Base-by-base conservation (phyloP, 2,888 invertebrate genomes). In the Synergus umbraculus region DNA sequence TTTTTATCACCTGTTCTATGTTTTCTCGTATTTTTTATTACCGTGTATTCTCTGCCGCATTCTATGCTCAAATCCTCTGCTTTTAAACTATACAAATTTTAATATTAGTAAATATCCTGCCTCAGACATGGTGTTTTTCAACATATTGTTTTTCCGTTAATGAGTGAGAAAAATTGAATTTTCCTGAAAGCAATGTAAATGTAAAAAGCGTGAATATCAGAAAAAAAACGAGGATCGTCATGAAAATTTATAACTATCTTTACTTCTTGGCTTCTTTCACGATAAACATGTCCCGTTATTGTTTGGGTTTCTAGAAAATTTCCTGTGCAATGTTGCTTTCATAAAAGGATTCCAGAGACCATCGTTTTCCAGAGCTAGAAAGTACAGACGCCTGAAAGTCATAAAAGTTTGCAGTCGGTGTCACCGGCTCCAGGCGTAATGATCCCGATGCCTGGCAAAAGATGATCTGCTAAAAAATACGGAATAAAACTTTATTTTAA, bases 261-360 rank as follows among this genome's bases (percentile, higher is more conserved):
- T 67, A 76, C 37, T 76, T 69, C 73, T 63, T 76, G 29, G 64
- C 54, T 3, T 69, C 13, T 77, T 67, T 78, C 79, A 77, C 78
- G 65, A 79, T 79, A 54, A 54, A 64, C 46, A 60, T 60, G 58
- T 64, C 67, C 18, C 4, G 65, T 43, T 65, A 43, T 65, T 65
- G 41, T 67, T 67, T 67, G 44, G 18, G 12, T 12, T 44, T 4
- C 18, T 10, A n/a, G 44, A 67, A 67, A 67, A 67, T 67, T 18
- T 43, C 43, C 67, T 44, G 67, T 67, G 67, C 67, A 67, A 67
- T 67, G 43, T 67, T 67, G 22, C 44, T 44, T 44, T 43, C 18
- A 67, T 67, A 67, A 67, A 67, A 67, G 67, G 44, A 67, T 67
- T 67, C 44, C 44, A 49, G 49, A 49, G 22, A 67, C 44, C 44